phyloP scores from a whole-genome alignment of 2,888 invertebrate species.

The Melanostoma mellinum region DNA sequence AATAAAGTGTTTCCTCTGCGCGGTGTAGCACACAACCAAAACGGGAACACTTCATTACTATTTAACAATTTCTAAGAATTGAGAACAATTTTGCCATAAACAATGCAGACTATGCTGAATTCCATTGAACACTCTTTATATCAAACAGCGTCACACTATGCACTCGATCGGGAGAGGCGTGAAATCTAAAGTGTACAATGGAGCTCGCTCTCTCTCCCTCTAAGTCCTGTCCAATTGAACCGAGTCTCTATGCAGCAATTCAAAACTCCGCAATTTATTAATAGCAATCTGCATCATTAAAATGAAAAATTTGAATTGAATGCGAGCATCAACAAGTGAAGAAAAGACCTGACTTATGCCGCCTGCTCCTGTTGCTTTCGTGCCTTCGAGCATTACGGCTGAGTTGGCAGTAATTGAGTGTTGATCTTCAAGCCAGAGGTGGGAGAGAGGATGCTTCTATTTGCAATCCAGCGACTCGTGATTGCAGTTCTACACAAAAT shows the following conservation, averaged over 20 bases:
- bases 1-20: not conserved
- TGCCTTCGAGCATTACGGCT: not conserved
- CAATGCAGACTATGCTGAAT: not conserved
- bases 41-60: not conserved
- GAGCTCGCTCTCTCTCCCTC: slow-evolving; percentile 5
- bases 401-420: slow-evolving; percentile 53
- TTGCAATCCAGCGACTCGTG: slow-evolving; percentile 28
- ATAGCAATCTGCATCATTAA: slow-evolving; percentile 58
- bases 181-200: slow-evolving; percentile 6
- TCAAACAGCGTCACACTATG: too few relatives aligned
- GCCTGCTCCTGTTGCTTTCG: not conserved
- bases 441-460: slow-evolving; percentile 38
- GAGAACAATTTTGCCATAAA: not conserved
- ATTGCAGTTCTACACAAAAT: slow-evolving; percentile 6
- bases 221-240: not conserved
- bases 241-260: slow-evolving; percentile 24
- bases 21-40: not conserved
- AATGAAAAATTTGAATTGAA: slow-evolving; percentile 33
- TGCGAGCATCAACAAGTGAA: slow-evolving; percentile 41
- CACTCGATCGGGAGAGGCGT: not conserved
- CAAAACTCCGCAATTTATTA: slow-evolving; percentile 57
- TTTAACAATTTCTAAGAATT: not conserved
- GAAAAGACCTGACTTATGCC: not conserved
- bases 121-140: too few relatives aligned
- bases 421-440: slow-evolving; percentile 53